Evolutionary conservation across 2,797 vertebrate genomes (phyloP), one percentile per base, ranked within the genome.

Genomic region (Echeneis naucrates): DNA sequence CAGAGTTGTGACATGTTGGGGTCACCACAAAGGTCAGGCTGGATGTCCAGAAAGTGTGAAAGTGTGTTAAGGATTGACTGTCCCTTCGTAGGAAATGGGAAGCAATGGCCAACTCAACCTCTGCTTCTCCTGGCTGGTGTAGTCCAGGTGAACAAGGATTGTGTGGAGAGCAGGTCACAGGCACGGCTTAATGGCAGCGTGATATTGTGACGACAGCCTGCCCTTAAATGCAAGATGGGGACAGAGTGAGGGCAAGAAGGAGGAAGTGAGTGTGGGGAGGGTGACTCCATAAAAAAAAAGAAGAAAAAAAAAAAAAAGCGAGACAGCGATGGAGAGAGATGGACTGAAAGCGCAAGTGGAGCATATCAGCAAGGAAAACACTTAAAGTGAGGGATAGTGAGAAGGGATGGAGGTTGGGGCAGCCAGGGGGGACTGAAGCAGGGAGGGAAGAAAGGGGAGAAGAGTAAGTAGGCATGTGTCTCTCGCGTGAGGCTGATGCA

Each of bases 191-290:
- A 95, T 93, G 93, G 93, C 93, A 89, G 93, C 86, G 92, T 93
- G 95, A 95, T 94, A 93, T 94, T 96, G 96, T 96, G 95, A 97
- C 94, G 95, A 92, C 92, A 92, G 91, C 94, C 95, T 95, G 96
- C 93, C 92, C 93, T 94, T 95, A 95, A 95, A 94, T 84, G 91
- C 93, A 92, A 93, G 10, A 30, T 9, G 5, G 30, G 38, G 40
- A 64, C 21, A 37, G 44, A 35, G 75, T 53, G 88, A 91, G 86
- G 19, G 89, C 89, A 86, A 82, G 54, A 37, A 8, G 23, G 47
- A 69, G 65, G 64, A 42, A 62, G 68, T 30, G 48, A 33, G 40
- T 48, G n/a, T 55, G 17, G 48, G 48, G 66, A 75, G 51, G 64
- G 61, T 51, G 64, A 57, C 50, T 45, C 30, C 48, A 58, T 45